A percentile compares a stretch with the other conserved stretches of the same genome.
These are phyloP conservation scores for Sycophaga agraensis DNA, from an alignment of 1,140 invertebrate genomes.

Conservation along the genomic window DNA sequence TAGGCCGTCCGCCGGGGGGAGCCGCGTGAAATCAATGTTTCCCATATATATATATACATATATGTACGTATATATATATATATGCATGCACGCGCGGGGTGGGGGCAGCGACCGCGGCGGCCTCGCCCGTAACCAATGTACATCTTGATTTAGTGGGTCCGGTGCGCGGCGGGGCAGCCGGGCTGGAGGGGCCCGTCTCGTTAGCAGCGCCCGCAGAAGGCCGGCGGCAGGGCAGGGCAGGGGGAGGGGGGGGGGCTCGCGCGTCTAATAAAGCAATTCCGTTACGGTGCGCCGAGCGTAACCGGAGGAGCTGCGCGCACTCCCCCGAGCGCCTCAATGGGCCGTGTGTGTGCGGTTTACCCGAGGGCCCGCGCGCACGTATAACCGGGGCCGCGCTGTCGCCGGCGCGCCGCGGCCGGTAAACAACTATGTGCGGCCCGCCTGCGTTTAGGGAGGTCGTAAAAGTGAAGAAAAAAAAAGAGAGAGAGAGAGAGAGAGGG, in stretches of 20 bases:
- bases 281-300: constrained; percentile 48
- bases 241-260: constrained; percentile 1
- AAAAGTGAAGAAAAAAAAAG: too few species aligned
- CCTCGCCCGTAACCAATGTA: constrained; percentile 58
- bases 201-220: constrained; percentile 46
- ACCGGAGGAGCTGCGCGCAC: constrained; percentile 54
- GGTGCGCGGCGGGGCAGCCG: constrained; percentile 23
- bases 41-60: too few species aligned
- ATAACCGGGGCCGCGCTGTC: background rate
- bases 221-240: background rate
- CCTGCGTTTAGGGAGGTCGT: too few species aligned
- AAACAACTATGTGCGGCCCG: background rate
- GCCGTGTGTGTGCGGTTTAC: constrained; percentile 30
- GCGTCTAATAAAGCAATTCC: constrained; percentile 57
- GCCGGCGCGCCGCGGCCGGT: too few species aligned
- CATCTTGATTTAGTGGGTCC: constrained; percentile 59
- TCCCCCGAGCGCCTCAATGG: constrained; percentile 34
- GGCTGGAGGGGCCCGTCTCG: constrained; percentile 40
- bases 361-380: background rate
- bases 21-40: constrained; percentile 59
- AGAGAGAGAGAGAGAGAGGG: too few species aligned
- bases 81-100: constrained; percentile 46
- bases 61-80: too few species aligned
- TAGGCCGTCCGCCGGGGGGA: too few species aligned
- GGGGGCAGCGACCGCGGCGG: constrained; percentile 37